Evolutionary conservation across 2,888 invertebrate genomes (phyloP).

Genomic region (Ctenicera cuprea): DNA sequence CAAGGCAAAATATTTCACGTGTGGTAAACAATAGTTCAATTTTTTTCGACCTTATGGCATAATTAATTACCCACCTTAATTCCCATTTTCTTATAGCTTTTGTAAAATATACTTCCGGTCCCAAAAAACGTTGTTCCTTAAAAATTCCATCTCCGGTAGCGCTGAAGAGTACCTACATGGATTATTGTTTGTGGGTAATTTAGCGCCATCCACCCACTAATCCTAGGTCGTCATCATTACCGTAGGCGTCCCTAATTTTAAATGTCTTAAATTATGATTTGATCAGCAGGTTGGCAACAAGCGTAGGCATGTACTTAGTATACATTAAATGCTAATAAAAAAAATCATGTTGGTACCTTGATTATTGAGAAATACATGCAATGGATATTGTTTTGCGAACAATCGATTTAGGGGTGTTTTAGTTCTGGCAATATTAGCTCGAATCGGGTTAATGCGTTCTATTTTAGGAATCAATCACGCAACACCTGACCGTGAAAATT

Average conservation of each 20-base stretch:
- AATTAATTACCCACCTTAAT: neutral
- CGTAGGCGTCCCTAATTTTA: conserved; percentile 26
- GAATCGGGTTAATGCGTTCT: conserved; percentile 18
- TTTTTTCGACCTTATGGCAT: neutral
- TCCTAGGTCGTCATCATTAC: neutral
- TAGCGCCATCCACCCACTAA: conserved; percentile 23
- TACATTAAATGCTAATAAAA: neutral
- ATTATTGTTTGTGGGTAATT: conserved; percentile 1
- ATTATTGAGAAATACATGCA: neutral
- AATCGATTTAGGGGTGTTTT: conserved; percentile 13
- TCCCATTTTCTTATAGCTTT: neutral
- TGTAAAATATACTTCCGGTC: neutral
- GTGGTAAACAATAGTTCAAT: conserved; percentile 2
- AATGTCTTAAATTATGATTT: conserved; percentile 18
- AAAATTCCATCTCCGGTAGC: too few relatives aligned
- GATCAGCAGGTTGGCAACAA: conserved; percentile 3
- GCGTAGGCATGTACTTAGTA: neutral
- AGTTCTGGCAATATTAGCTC: neutral
- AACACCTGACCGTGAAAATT: neutral
- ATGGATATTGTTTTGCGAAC: neutral
- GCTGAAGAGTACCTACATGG: neutral
- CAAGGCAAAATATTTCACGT: neutral
- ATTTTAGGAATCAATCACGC: neutral
- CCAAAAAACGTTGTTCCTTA: neutral
- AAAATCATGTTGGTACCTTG: too few relatives aligned